Base-by-base conservation (phyloP, 2,797 vertebrate genomes). In the Naso thynnoides region DNA sequence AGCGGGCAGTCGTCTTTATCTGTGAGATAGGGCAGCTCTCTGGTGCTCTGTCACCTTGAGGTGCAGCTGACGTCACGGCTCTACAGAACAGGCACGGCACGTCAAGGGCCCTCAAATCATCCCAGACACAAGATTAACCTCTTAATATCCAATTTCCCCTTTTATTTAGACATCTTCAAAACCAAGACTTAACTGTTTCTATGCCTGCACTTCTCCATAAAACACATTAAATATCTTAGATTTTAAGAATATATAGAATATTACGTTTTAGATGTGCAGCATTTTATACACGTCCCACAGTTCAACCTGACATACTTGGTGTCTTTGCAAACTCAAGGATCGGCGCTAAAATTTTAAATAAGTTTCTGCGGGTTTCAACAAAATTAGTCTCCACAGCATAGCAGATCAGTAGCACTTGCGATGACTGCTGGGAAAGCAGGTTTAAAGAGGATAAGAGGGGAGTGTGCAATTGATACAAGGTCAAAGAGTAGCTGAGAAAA, bases 11-110 rank as follows among this genome's bases (percentile, higher is more conserved):
- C 27, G 70, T 74, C 75, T 86, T 88, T 85, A 89, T 92, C 87
- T 65, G 77, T 21, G 53, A 77, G 89, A 87, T 72, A 84, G 78
- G 70, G 71, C 82, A 68, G 79, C 76, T 80, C 78, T 85, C 84
- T 49, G 69, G 77, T 72, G 86, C 84, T 76, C 65, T 82, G 86
- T 88, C 91, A 91, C 91, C 91, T 90, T 87, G 84, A 89, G 88
- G 91, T 89, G 87, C 73, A 64, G 84, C 82, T 90, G 87, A 91
- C 83, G 81, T 92, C 88, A 93, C 4, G 3, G 67, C 67, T 62
- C 70, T 70, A 39, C 70, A 84, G 79, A 76, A 36, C 84, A 78
- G 36, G 53, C 73, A 54, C 3, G 6, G 41, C 38, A 58, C 38
- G 38, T 81, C 66, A 78, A 83, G 82, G 45, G 60, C 73, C 72